Evolutionary conservation across 2,888 invertebrate genomes (phyloP).

Genomic region (Pomacea canaliculata): DNA sequence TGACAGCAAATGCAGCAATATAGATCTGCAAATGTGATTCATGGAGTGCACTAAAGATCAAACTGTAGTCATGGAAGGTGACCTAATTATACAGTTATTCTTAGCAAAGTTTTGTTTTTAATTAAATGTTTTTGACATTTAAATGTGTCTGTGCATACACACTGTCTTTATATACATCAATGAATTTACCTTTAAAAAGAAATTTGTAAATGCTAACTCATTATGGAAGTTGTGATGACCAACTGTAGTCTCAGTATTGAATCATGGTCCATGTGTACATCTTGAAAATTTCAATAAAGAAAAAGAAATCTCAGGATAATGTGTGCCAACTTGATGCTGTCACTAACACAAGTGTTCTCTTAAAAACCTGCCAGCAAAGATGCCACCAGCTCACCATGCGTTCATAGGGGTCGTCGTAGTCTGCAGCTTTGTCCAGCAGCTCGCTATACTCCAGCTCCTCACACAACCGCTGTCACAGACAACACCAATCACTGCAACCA

Average conservation of each 20-base stretch:
- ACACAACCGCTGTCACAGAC: conserved; percentile 77
- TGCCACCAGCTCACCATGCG: conserved; percentile 75
- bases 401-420: conserved; percentile 77
- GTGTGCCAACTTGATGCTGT: not conserved
- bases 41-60: conserved; percentile 5
- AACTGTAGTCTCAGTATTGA: not conserved
- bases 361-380: not conserved
- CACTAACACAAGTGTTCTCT: not conserved
- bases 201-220: too few relatives aligned
- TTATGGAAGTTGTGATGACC: too few relatives aligned
- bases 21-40: conserved; percentile 69
- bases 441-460: conserved; percentile 88
- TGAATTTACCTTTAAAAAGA: too few relatives aligned
- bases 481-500: not conserved
- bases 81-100: not conserved
- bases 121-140: not conserved
- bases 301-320: too few relatives aligned
- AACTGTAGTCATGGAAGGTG: not conserved
- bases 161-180: too few relatives aligned
- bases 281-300: not conserved
- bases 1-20: conserved; percentile 85
- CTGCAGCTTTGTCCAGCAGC: conserved; percentile 81
- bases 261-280: not conserved
- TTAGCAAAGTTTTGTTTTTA: not conserved
- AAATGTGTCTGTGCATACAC: too few relatives aligned